Percentiles rank a stretch among this genome's conserved stretches.
Conservation (phyloP, 2,888 invertebrate species). For the Uloborus plumipes region DNA sequence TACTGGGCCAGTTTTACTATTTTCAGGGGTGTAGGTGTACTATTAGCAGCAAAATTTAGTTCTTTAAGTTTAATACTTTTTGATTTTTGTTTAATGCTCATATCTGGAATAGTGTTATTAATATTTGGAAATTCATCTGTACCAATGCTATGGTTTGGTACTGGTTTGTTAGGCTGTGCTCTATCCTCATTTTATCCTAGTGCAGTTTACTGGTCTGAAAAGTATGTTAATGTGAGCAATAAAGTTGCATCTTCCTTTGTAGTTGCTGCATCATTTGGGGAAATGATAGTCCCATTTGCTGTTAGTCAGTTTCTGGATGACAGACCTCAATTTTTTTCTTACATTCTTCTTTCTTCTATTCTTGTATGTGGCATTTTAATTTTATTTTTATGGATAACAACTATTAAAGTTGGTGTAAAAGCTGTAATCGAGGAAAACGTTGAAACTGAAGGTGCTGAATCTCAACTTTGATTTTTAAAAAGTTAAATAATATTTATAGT, state of each 20-base stretch:
- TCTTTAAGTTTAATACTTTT: conserved; percentile 34
- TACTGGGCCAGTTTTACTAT: conserved; percentile 73
- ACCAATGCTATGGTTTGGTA: conserved; percentile 60
- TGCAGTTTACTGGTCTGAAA: conserved; percentile 59
- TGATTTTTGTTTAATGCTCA: conserved; percentile 54
- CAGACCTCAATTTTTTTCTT: conserved; percentile 52
- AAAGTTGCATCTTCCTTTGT: conserved; percentile 63
- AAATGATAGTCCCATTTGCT: conserved; percentile 63
- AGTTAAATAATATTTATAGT: no score
- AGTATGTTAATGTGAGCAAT: conserved; percentile 53
- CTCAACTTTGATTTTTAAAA: no score
- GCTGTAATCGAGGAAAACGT: not conserved
- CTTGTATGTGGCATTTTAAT: conserved; percentile 29
- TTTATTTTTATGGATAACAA: conserved; percentile 25
- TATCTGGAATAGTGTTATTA: conserved; percentile 30
- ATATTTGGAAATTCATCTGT: conserved; percentile 27
- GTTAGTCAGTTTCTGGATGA: conserved; percentile 64
- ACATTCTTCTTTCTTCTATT: conserved; percentile 32
- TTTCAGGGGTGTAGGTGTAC: conserved; percentile 71
- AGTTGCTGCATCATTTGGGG: conserved; percentile 64
- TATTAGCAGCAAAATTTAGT: conserved; percentile 56
- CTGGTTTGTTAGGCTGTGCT: conserved; percentile 51
- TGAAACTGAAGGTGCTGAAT: no score
- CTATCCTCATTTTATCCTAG: conserved; percentile 64
- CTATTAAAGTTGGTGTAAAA: not conserved